These are phyloP conservation scores for Gracilinanus agilis DNA, from an alignment of 2,113 vertebrate species.

Conservation along the genomic window DNA sequence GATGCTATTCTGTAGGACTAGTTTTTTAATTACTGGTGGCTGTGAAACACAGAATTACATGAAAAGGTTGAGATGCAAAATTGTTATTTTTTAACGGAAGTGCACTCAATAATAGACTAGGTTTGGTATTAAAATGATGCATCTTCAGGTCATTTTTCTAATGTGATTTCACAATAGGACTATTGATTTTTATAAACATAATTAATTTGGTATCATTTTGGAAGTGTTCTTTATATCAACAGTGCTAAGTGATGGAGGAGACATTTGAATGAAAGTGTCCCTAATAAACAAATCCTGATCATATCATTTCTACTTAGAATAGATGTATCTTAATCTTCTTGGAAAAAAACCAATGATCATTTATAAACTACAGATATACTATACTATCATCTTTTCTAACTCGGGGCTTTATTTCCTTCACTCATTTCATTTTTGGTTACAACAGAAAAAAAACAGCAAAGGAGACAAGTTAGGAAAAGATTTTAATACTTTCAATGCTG, in stretches of 20 bases:
- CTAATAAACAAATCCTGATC: not conserved
- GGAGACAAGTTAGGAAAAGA: not conserved
- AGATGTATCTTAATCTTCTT: not conserved
- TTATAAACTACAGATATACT: not conserved
- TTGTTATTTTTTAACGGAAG: not conserved
- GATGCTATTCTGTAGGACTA: not conserved
- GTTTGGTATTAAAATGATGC: not conserved
- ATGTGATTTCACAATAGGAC: not conserved
- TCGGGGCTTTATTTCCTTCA: not conserved
- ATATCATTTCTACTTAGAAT: not conserved
- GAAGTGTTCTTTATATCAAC: not conserved
- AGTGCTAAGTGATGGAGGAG: not conserved
- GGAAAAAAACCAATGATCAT: not conserved
- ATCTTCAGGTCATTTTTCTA: not conserved
- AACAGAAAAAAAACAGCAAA: not conserved
- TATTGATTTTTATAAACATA: not conserved
- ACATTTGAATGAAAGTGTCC: not conserved
- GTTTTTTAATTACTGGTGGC: not conserved
- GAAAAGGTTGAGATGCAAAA: not conserved
- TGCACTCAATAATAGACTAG: not conserved
- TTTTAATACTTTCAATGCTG: not conserved
- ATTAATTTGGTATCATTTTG: not conserved
- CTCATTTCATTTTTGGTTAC: not conserved
- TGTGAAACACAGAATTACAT: not conserved
- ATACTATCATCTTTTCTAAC: not conserved